phyloP scores from a whole-genome alignment of 2,888 invertebrate species.

The Melangyna quadrimaculata region DNA sequence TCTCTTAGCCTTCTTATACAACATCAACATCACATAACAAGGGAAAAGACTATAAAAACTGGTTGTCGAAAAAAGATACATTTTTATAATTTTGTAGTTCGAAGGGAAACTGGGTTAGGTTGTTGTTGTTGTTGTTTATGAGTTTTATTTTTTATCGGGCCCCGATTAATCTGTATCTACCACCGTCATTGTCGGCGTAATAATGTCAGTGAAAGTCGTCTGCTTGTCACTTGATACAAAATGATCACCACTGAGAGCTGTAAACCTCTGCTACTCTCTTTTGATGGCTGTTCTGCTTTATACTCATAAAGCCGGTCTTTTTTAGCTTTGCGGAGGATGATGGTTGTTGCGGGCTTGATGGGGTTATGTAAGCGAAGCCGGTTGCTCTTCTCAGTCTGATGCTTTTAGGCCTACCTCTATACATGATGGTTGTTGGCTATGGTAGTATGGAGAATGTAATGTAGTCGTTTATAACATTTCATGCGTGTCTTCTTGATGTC shows the following conservation, averaged over 20 bases:
- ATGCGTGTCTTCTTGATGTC: constrained; percentile 34
- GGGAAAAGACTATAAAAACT: constrained; percentile 37
- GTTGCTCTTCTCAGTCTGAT: constrained; percentile 55
- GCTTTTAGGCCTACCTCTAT: constrained; percentile 12
- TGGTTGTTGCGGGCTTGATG: too few relatives aligned
- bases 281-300: neutral
- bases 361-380: constrained; percentile 45
- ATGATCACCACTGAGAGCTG: constrained; percentile 25
- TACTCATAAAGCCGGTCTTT: constrained; percentile 45
- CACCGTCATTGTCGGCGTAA: constrained; percentile 44
- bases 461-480: constrained; percentile 36
- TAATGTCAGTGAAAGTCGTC: constrained; percentile 68
- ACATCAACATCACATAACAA: constrained; percentile 18
- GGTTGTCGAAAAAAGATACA: constrained; percentile 30
- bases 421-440: neutral
- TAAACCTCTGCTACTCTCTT: neutral
- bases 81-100: constrained; percentile 31
- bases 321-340: constrained; percentile 20
- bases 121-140: constrained; percentile 19
- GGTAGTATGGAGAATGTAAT: neutral
- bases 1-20: constrained; percentile 3
- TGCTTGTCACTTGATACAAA: constrained; percentile 59
- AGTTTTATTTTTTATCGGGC: neutral
- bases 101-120: constrained; percentile 71
- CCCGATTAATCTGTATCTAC: neutral